Conservation (phyloP, 2,113 vertebrate species). For the Chloropsis cyanopogon region DNA sequence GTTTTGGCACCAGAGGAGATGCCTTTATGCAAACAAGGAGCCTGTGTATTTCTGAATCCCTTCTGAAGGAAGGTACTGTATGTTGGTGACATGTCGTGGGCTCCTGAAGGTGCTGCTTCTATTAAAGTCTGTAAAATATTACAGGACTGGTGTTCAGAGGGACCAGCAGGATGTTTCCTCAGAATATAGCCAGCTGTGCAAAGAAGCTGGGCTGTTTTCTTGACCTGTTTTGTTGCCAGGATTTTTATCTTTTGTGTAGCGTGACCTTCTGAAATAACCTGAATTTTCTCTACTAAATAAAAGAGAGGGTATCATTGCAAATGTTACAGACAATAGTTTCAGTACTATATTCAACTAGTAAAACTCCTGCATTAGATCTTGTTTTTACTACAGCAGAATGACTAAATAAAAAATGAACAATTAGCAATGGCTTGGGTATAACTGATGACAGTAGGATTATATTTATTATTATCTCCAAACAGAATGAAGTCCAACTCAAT, state of each 20-base stretch:
- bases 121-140: background rate
- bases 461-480: slow-evolving; percentile 14
- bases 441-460: background rate
- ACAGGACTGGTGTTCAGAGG: background rate
- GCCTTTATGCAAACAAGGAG: background rate
- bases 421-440: background rate
- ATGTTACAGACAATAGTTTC: background rate
- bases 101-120: background rate
- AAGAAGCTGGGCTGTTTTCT: background rate
- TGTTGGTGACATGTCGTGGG: accelerated
- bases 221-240: background rate
- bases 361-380: background rate
- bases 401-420: background rate
- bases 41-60: background rate
- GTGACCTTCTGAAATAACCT: background rate
- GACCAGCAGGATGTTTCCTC: background rate
- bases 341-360: background rate
- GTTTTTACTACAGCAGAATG: background rate
- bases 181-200: background rate
- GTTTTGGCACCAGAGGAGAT: background rate
- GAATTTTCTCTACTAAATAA: background rate
- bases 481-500: background rate
- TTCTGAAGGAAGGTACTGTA: background rate
- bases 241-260: background rate
- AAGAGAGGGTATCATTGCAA: background rate